phyloP scores from a whole-genome alignment of 2,113 vertebrate species.

The Colossoma macropomum region DNA sequence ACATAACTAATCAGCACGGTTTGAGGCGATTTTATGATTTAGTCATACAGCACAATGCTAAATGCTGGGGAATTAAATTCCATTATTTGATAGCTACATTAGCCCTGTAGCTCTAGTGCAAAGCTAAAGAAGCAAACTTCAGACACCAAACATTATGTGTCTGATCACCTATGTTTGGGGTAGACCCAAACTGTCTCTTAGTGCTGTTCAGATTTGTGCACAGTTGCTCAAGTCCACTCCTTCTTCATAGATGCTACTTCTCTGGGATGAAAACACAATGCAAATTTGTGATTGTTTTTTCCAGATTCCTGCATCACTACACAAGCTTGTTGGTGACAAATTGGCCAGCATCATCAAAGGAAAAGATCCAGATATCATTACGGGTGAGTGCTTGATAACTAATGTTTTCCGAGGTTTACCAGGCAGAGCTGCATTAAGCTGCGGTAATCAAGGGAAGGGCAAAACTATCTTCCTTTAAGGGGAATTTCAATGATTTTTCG shows the following conservation, averaged over 20 bases:
- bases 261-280: not conserved
- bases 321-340: constrained; percentile 94
- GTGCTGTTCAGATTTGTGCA: too few species aligned
- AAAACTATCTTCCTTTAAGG: too few species aligned
- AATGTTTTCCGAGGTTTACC: not conserved
- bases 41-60: too few species aligned
- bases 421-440: too few species aligned
- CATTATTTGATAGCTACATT: too few species aligned
- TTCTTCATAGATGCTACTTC: not conserved
- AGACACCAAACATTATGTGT: too few species aligned
- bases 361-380: constrained; percentile 81
- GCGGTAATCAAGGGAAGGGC: too few species aligned
- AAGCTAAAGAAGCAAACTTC: not conserved
- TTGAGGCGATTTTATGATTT: not conserved
- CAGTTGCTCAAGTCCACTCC: too few species aligned
- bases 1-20: not conserved
- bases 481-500: too few species aligned
- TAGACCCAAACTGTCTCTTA: too few species aligned
- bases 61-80: not conserved
- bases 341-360: constrained; percentile 85
- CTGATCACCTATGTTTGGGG: too few species aligned
- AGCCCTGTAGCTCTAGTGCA: not conserved
- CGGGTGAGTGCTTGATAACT: constrained; percentile 75
- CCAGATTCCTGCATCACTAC: constrained; percentile 88
- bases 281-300: constrained; percentile 20